These are phyloP conservation scores for Mantis religiosa DNA, from an alignment of 2,888 invertebrate genomes.

Conservation along the genomic window DNA sequence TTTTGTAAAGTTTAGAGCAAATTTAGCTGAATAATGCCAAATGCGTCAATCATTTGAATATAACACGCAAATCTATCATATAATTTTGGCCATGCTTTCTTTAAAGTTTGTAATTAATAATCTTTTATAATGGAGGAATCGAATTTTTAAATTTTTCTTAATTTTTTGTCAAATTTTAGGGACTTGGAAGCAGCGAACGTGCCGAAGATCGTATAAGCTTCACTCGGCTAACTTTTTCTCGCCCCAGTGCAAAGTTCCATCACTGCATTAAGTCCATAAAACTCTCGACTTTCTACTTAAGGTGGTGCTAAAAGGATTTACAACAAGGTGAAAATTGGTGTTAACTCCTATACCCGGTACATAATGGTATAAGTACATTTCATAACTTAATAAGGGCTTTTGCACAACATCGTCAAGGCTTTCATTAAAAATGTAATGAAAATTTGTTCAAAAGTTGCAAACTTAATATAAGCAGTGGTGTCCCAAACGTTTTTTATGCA, in stretches of 20 bases:
- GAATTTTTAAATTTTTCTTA: too few relatives aligned
- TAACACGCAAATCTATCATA: too few relatives aligned
- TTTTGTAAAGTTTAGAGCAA: too few relatives aligned
- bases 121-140: too few relatives aligned
- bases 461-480: neutral
- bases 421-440: neutral
- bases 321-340: neutral
- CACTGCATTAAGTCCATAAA: neutral
- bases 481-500: neutral
- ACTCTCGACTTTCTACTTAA: neutral
- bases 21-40: too few relatives aligned
- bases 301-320: neutral
- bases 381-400: neutral
- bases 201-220: neutral
- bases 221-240: neutral
- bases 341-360: neutral
- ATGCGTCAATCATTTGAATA: too few relatives aligned
- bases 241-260: neutral
- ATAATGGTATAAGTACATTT: neutral
- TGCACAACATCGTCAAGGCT: neutral
- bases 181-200: too few relatives aligned
- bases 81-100: too few relatives aligned
- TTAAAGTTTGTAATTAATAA: too few relatives aligned
- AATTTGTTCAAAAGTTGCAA: neutral
- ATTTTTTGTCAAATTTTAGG: too few relatives aligned